Conservation (phyloP, 2,888 invertebrate species). For the Shargacucullia verbasci region DNA sequence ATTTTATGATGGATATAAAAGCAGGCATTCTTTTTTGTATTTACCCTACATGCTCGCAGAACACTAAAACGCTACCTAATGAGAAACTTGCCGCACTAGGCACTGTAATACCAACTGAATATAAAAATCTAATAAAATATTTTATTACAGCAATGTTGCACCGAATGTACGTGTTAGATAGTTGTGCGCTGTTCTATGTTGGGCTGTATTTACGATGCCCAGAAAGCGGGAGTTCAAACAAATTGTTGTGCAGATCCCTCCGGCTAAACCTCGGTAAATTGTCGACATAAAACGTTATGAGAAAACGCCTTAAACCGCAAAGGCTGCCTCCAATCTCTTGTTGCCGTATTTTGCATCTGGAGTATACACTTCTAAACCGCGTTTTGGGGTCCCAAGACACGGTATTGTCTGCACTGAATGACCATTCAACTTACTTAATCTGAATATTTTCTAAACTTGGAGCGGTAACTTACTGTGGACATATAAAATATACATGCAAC, state of each 20-base stretch:
- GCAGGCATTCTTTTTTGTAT: constrained; percentile 27
- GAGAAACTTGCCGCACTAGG: constrained; percentile 51
- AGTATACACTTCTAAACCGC: constrained; percentile 63
- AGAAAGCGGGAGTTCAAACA: constrained; percentile 71
- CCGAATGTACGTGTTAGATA: constrained; percentile 55
- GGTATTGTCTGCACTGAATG: constrained; percentile 63
- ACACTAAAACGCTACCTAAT: constrained; percentile 49
- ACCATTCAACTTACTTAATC: constrained; percentile 57
- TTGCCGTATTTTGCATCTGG: constrained; percentile 72
- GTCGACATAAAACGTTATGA: constrained; percentile 81
- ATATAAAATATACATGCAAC: constrained; percentile 52
- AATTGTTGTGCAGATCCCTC: constrained; percentile 73
- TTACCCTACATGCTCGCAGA: constrained; percentile 19
- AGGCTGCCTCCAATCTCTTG: constrained; percentile 71
- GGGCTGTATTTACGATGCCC: constrained; percentile 66
- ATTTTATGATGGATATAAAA: constrained; percentile 50
- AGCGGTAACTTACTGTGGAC: constrained; percentile 35
- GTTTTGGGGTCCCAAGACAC: constrained; percentile 58
- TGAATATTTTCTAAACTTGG: constrained; percentile 51
- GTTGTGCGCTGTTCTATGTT: constrained; percentile 61
- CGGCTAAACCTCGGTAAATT: constrained; percentile 76
- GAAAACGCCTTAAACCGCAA: constrained; percentile 74
- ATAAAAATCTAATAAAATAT: constrained; percentile 62
- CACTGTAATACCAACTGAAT: constrained; percentile 49
- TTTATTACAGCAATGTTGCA: constrained; percentile 59